Evolutionary conservation across 1,140 invertebrate species (phyloP), one percentile per base, ranked within the genome.

Genomic region (Drosophila miranda): DNA sequence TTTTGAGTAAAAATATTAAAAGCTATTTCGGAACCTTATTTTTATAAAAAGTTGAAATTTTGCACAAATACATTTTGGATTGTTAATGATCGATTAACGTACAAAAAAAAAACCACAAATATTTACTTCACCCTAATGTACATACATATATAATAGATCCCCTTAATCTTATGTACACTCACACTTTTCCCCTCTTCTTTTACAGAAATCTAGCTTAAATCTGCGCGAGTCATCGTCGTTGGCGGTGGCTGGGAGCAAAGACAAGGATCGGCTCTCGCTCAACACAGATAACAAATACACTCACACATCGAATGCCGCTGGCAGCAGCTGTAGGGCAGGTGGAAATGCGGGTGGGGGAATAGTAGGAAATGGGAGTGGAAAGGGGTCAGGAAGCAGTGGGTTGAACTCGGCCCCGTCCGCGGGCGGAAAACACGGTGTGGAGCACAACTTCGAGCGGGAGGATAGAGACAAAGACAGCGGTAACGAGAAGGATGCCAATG

Each of bases 261-360:
- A 90, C 70, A 90, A 74, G 71, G 89, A 90, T 52, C 76, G 89
- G 45, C 75, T 90, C 52, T 90, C 89, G 23, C 72, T 90, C 2
- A 90, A 88, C 63, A 84, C 89, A 8, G 89, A 90, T 78, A 90
- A 90, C 77, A 89, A 89, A 72, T 89, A 89, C 74, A 76, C 82
- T 75, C 81, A 84, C 55, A 78, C 59, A 78, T 69, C 55, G 6
- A 59, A 60, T 44, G 61, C 43, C n/a, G 41, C 64, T 6, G 62
- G 46, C 2, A 42, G 64, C 19, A 71, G 69, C 2, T 55, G 64
- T 19, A 38, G 4, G 54, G 62, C 13, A 54, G 34, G 30, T 14
- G 53, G 2, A 38, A 38, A 11, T 38, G 11, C 30, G 3, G 30
- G 9, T 11, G 52, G 19, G 5, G 4, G 13, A 14, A 52, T 23